phyloP scores from a whole-genome alignment of 2,888 invertebrate genomes.

The Pammene fasciana region DNA sequence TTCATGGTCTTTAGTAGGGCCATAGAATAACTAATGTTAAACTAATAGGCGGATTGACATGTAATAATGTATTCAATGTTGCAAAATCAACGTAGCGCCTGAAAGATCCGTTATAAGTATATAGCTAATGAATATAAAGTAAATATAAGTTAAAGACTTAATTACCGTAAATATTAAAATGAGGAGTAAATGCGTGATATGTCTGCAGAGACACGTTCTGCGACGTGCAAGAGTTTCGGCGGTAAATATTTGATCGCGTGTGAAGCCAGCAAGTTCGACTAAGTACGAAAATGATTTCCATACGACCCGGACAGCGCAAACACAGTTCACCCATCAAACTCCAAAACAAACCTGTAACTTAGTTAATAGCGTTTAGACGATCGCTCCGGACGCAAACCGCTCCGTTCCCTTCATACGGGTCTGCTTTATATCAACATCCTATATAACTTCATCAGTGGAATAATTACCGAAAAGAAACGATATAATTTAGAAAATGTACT shows the following conservation, averaged over 20 bases:
- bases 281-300: constrained; percentile 79
- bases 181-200: constrained; percentile 43
- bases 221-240: constrained; percentile 62
- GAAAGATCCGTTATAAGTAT: constrained; percentile 9
- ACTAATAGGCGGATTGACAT: constrained; percentile 22
- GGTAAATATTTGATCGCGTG: constrained; percentile 76
- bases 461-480: constrained; percentile 42
- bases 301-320: constrained; percentile 72
- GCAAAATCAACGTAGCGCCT: background rate
- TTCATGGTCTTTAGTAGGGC: constrained; percentile 24
- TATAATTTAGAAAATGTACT: constrained; percentile 37
- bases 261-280: constrained; percentile 70
- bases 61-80: constrained; percentile 5
- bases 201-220: constrained; percentile 68
- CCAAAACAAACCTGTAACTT: constrained; percentile 76
- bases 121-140: constrained; percentile 15
- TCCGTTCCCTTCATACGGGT: constrained; percentile 56
- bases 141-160: constrained; percentile 18
- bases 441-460: constrained; percentile 42
- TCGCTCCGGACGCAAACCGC: constrained; percentile 61
- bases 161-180: constrained; percentile 29
- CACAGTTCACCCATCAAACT: constrained; percentile 76
- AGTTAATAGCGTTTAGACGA: constrained; percentile 77
- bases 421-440: constrained; percentile 58
- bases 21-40: constrained; percentile 23